phyloP scores from a whole-genome alignment of 2,888 invertebrate species.

The Lamellibrachia columna region DNA sequence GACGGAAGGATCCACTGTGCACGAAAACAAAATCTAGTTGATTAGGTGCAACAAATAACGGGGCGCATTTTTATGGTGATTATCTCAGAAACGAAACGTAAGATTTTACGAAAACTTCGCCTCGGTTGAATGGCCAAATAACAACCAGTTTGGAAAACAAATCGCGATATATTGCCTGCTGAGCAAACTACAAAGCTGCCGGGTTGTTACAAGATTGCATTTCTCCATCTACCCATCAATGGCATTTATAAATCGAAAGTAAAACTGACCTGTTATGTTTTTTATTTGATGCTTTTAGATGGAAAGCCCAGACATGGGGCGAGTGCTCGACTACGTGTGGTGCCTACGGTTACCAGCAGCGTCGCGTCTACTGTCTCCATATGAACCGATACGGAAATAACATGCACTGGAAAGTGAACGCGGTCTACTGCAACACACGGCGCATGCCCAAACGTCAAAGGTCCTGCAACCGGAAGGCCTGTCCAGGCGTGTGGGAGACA shows the following conservation, averaged over 20 bases:
- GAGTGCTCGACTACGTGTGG: slow-evolving; percentile 32
- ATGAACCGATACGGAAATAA: slow-evolving; percentile 18
- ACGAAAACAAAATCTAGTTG: neutral
- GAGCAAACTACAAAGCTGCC: neutral
- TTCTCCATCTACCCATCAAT: slow-evolving; percentile 13
- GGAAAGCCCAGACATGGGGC: slow-evolving; percentile 28
- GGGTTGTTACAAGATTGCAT: slow-evolving; percentile 25
- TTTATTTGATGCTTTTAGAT: slow-evolving; percentile 23
- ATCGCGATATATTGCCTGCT: neutral
- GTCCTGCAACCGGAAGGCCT: slow-evolving; percentile 25
- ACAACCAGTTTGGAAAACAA: neutral
- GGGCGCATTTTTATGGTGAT: neutral
- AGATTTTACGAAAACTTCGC: neutral
- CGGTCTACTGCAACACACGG: slow-evolving; percentile 26
- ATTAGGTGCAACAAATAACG: neutral
- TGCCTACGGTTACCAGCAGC: slow-evolving; percentile 22
- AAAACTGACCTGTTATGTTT: neutral
- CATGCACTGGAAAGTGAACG: slow-evolving; percentile 17
- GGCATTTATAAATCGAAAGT: neutral
- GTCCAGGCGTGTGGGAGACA: neutral
- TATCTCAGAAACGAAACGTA: neutral
- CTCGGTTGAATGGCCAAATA: neutral
- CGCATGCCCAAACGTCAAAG: slow-evolving; percentile 24
- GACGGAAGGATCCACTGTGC: no score
- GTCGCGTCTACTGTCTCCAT: slow-evolving; percentile 42